Evolutionary conservation across 1,140 invertebrate species (phyloP).

Genomic region (Riptortus pedestris): DNA sequence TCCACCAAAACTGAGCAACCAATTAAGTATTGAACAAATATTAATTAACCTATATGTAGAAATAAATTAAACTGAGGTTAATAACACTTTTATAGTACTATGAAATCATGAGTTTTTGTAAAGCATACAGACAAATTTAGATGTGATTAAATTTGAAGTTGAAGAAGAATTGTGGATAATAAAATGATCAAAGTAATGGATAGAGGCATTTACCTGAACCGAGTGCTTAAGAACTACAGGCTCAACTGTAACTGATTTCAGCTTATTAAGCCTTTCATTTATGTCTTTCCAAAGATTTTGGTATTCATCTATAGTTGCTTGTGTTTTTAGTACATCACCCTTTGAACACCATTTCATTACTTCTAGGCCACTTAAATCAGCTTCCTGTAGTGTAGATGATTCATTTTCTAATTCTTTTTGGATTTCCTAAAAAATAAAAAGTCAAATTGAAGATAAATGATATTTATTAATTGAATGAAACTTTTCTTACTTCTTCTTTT

Average conservation of each 20-base stretch:
- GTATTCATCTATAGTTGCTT: constrained; percentile 56
- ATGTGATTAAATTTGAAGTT: neutral
- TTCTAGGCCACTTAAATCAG: constrained; percentile 47
- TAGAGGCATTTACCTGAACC: neutral
- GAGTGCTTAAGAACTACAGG: neutral
- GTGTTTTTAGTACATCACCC: constrained; percentile 44
- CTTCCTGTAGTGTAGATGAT: constrained; percentile 42
- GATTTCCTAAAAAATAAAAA: constrained; percentile 36
- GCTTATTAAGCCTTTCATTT: constrained; percentile 32
- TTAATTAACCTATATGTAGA: too few species aligned
- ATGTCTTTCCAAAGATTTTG: constrained; percentile 53
- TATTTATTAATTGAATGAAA: neutral
- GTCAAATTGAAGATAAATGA: constrained; percentile 1
- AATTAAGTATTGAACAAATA: too few species aligned
- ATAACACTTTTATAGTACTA: too few species aligned
- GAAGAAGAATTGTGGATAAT: neutral
- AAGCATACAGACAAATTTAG: too few species aligned
- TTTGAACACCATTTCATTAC: constrained; percentile 46
- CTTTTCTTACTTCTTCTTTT: too few species aligned
- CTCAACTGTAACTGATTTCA: neutral
- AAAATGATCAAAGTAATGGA: neutral
- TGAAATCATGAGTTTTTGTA: neutral
- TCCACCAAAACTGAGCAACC: too few species aligned
- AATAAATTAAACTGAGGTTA: too few species aligned
- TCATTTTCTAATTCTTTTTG: constrained; percentile 47